Evolutionary conservation across 2,113 vertebrate genomes (phyloP), one percentile per base, ranked within the genome.

Genomic region (Rhodinocichla rosea): DNA sequence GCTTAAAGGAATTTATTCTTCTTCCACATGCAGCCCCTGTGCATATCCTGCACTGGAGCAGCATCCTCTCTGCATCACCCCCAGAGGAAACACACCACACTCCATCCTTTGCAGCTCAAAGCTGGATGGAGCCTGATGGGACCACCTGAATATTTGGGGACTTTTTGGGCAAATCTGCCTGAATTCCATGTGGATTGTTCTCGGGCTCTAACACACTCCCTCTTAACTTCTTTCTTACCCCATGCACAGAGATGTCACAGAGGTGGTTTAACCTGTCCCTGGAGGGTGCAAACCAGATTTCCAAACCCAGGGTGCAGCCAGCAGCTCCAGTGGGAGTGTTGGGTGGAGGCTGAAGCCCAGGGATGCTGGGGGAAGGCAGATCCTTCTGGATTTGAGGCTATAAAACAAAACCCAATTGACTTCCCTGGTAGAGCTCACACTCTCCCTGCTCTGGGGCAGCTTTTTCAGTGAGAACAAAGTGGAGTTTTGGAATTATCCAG

Each of bases 111-210:
- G 35, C 65, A 83, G 44, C 75, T 80, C 28, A 65, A 67, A 83
- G n/a, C 56, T 77, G 71, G 63, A 47, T 80, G 71, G 84, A 83
- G 45, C 37, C 62, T 4, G 12, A 45, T 64, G 49, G 57, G 17
- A 42, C 28, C 7, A 3, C 80, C 60, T 33, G 67, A 83, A 35
- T 49, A 47, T 78, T 47, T 73, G 39, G 55, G 94, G 49, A 85
- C 13, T 53, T 13, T 75, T 69, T 76, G n/a, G 55, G 92, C 22
- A 59, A n/a, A 47, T 57, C 35, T 93, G 68, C 85, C 56, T 28
- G 78, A 87, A 92, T 97, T 98, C 97, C 97, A 96, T 94, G 91
- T 7, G 56, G 64, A 73, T 93, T 33, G 80, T 83, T 55, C 62
- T 33, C 7, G 4, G 65, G 30, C 47, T 87, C 79, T 96, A 94